These are phyloP conservation scores for Meloidogyne hapla DNA, from an alignment of 1,140 invertebrate species.

Conservation along the genomic window DNA sequence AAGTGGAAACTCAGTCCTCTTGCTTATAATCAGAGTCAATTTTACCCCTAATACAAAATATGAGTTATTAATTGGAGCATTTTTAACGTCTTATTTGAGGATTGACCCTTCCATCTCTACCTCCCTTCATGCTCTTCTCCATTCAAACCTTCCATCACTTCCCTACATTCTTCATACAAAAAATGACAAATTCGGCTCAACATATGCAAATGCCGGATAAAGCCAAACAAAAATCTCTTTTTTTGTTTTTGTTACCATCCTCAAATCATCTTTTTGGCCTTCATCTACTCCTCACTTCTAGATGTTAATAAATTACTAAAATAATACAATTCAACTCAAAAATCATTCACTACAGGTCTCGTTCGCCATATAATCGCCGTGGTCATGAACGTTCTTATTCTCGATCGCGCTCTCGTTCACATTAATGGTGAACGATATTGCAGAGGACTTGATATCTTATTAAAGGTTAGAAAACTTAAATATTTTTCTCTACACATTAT, in stretches of 20 bases:
- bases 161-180: not conserved
- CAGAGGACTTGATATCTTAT: no score
- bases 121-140: not conserved
- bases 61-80: no score
- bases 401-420: constrained; percentile 22
- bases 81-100: no score
- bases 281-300: not conserved
- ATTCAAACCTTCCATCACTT: not conserved
- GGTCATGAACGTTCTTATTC: constrained; percentile 24
- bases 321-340: no score
- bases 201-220: not conserved
- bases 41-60: no score
- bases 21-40: no score
- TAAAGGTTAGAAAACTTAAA: no score
- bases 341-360: constrained; percentile 25
- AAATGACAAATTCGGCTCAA: not conserved
- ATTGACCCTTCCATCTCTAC: not conserved
- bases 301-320: no score
- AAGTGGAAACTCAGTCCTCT: no score
- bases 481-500: no score
- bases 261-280: not conserved
- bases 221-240: not conserved
- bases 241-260: not conserved
- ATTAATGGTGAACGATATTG: not conserved
- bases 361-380: constrained; percentile 33